Conservation (phyloP, 2,888 invertebrate species). For the Drosophila parthenogenetica region DNA sequence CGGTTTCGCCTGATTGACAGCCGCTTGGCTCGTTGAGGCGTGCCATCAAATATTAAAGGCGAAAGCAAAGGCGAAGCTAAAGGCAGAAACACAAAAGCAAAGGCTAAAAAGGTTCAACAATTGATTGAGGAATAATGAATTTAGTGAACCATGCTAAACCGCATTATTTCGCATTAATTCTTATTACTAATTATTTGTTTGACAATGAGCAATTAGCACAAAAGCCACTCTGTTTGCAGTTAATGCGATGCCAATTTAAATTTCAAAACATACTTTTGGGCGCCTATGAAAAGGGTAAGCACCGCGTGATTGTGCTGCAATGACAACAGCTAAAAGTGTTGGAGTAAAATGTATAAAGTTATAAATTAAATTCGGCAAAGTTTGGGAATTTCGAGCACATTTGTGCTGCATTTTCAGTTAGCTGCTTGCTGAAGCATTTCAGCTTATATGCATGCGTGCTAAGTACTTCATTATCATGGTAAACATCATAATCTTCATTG, state of each 20-base stretch:
- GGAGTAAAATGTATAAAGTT: no score
- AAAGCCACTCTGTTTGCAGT: constrained; percentile 6
- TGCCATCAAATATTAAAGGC: constrained; percentile 24
- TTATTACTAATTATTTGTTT: constrained; percentile 49
- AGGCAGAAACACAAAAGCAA: background rate
- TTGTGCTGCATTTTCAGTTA: background rate
- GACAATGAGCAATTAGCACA: constrained; percentile 30
- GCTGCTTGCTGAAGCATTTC: background rate
- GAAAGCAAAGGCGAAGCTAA: constrained; percentile 18
- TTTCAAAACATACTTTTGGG: constrained; percentile 4
- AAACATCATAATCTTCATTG: background rate
- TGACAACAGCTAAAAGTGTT: background rate
- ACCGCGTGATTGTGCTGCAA: background rate
- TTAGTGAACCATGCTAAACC: constrained; percentile 32
- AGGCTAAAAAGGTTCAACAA: constrained; percentile 8
- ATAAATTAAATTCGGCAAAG: no score
- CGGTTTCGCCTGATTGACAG: constrained; percentile 39
- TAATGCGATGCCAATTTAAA: constrained; percentile 4
- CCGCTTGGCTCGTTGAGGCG: constrained; percentile 23
- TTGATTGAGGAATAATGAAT: constrained; percentile 10
- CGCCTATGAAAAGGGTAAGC: background rate
- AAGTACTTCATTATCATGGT: background rate
- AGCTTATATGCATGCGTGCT: background rate
- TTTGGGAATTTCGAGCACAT: no score
- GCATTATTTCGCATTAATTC: constrained; percentile 39